Evolutionary conservation across 2,797 vertebrate genomes (phyloP).

Genomic region (Sphenopsis melanotis): DNA sequence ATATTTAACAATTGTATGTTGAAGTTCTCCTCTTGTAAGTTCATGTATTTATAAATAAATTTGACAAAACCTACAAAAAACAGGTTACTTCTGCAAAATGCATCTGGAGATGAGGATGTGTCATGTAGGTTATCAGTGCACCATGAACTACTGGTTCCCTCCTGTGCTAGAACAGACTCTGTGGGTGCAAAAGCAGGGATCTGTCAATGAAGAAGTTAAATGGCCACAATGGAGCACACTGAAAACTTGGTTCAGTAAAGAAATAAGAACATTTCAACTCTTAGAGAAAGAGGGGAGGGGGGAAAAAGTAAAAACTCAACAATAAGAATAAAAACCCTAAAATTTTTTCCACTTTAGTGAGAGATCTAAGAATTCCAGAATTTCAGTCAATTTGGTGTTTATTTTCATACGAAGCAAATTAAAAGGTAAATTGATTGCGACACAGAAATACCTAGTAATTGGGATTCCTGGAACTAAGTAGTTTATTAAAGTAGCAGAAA

Average conservation of each 20-base stretch:
- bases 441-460: neutral
- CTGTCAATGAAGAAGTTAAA: neutral
- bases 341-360: neutral
- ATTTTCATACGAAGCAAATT: neutral
- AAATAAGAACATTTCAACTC: neutral
- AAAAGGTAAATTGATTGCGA: neutral
- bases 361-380: neutral
- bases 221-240: neutral
- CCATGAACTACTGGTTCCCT: neutral
- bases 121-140: neutral
- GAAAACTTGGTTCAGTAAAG: neutral
- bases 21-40: neutral
- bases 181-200: neutral
- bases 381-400: neutral
- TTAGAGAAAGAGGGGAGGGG: rapidly evolving
- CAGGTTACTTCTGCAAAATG: neutral
- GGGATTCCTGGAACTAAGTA: neutral
- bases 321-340: neutral
- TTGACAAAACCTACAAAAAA: rapidly evolving
- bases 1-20: neutral
- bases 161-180: neutral
- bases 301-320: rapidly evolving
- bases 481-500: neutral
- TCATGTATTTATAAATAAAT: neutral
- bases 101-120: neutral